Evolutionary conservation across 2,888 invertebrate species (phyloP), one percentile per base, ranked within the genome.

Genomic region (Drosophila multiciliata): DNA sequence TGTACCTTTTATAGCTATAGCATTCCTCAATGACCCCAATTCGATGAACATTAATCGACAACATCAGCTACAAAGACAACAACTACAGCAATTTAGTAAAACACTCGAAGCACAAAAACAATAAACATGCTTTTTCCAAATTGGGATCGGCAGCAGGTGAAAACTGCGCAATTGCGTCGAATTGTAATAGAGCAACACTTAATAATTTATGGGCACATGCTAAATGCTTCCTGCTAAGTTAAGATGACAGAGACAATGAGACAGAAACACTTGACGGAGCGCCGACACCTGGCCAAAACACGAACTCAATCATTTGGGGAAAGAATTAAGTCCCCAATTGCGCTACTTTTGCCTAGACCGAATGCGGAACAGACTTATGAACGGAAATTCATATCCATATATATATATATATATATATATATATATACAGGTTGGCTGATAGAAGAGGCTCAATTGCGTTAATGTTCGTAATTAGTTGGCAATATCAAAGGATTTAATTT

Each of bases 401-500:
- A 29, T 6, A 29, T 26, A 23, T 29, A 23, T 6, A 29, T 29
- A 50, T 12, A 23, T 17, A 15, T 36, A 17, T 9, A 15, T 29
- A 20, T 12, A n/a, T 12, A 20, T 52, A 52, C 49, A 52, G 35
- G 29, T 23, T 35, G 57, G 48, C 49, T 54, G 69, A 68, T 66
- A 61, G 80, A 77, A 78, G 52, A 71, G 78, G 57, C 74, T 55
- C 75, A 87, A 89, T 86, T 86, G 85, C 84, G 79, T 83, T 87
- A 86, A 86, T 86, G 74, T 74, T 79, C 57, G 85, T 87, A 89
- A 86, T 86, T 86, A 86, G 89, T 78, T 89, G 87, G 82, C 70
- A 84, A 84, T 86, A 89, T 79, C 77, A 82, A 82, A 62, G 72
- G 73, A 75, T 87, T 89, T 77, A 74, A 80, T 82, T 80, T 80